Percentiles rank a stretch among this genome's conserved stretches.
These are phyloP conservation scores for Todiramphus chloris DNA, from an alignment of 2,113 vertebrate genomes.

Conservation along the genomic window DNA sequence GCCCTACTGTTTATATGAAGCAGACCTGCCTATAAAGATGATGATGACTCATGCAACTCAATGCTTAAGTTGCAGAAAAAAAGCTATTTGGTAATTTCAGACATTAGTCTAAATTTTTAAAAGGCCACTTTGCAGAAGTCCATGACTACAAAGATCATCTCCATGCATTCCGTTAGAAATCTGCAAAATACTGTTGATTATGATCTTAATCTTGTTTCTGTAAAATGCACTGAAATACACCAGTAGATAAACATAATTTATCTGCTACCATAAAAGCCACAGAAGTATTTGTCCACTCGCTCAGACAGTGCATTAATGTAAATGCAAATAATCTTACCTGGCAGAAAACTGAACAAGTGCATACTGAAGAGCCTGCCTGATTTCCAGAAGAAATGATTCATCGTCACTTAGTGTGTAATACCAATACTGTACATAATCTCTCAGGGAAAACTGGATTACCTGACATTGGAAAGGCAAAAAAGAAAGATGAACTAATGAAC, in stretches of 20 bases:
- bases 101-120: background rate
- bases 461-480: slow-evolving; percentile 56
- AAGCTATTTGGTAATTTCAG: background rate
- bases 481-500: background rate
- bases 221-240: background rate
- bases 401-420: slow-evolving; percentile 98
- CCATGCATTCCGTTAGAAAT: background rate
- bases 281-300: background rate
- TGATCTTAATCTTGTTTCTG: background rate
- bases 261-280: background rate
- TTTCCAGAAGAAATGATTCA: slow-evolving; percentile 96
- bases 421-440: slow-evolving; percentile 99
- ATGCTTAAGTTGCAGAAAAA: background rate
- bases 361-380: slow-evolving; percentile 94
- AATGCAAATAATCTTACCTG: slow-evolving; percentile 76
- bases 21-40: background rate
- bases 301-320: background rate
- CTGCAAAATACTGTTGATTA: background rate
- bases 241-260: background rate
- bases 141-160: background rate
- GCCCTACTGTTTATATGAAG: background rate
- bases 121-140: background rate
- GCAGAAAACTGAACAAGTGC: slow-evolving; percentile 97
- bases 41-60: background rate
- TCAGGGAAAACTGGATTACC: slow-evolving; percentile 98